Base-by-base conservation (phyloP, 2,113 vertebrate genomes). In the Aplodontia rufa region DNA sequence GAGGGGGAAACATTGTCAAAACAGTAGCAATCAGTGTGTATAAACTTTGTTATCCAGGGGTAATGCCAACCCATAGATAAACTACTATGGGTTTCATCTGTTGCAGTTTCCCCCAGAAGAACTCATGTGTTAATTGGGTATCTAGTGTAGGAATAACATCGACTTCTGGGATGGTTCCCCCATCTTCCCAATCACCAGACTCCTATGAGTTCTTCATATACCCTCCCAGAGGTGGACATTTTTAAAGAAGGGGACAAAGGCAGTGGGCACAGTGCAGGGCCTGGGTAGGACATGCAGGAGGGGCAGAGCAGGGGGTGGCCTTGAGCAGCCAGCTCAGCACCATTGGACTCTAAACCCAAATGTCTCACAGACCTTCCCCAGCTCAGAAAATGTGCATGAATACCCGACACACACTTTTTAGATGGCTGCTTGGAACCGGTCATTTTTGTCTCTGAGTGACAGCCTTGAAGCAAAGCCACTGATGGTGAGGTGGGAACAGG, bases 401-500 rank as follows among this genome's bases (percentile, higher is more conserved):
- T 76, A 4, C 87, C 30, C 69, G 35, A 86, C n/a, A 37, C 14
- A 20, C 22, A 32, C 60, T 84, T 69, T 60, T 53, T 37, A 22
- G 32, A 16, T 3, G 20, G 51, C 64, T 9, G 8, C 84, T 90
- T 3, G 13, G 45, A 88, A n/a, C 24, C 51, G 4, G n/a, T 45
- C 30, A 11, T 20, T 51, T 58, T 69, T 6, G 6, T 80, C 40
- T 42, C 14, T 28, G n/a, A 79, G 30, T 80, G 68, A 37, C 22
- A 58, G n/a, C 81, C 82, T 60, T 42, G n/a, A n/a, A 40, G 30
- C 28, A 13, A 64, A 74, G 28, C 62, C 51, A 81, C 20, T 9
- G 55, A 40, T 45, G 11, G n/a, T 3, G 45, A 42, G 66, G 42
- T 0, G 0, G 3, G 24, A 10, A 30, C 13, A 30, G 66, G 68